phyloP scores from a whole-genome alignment of 2,113 vertebrate species.

The Acanthochromis polyacanthus region DNA sequence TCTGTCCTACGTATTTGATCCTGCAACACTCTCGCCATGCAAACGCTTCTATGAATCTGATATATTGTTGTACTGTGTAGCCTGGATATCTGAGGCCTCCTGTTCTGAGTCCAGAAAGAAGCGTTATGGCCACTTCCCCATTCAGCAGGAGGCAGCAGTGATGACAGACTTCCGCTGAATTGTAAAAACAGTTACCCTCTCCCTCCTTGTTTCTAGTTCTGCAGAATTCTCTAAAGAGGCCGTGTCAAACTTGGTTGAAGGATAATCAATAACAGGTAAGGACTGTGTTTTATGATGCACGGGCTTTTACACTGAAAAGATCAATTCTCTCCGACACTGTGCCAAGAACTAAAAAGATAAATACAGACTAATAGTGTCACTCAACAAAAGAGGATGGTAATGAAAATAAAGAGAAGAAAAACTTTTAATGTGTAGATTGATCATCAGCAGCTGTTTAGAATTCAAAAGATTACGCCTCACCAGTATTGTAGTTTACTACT shows the following conservation, averaged over 20 bases:
- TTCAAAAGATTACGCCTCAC: slow-evolving; percentile 44
- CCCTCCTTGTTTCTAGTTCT: slow-evolving; percentile 46
- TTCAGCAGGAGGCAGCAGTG: slow-evolving; percentile 20
- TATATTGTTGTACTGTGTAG: slow-evolving; percentile 9
- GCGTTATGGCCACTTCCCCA: slow-evolving; percentile 10
- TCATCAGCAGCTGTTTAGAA: slow-evolving; percentile 13
- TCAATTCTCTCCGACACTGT: slow-evolving; percentile 42
- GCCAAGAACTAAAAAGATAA: slow-evolving; percentile 46
- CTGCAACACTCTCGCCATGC: slow-evolving; percentile 23
- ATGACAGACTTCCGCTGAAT: slow-evolving; percentile 29
- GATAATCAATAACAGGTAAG: slow-evolving; percentile 68
- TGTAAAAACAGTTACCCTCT: slow-evolving; percentile 40
- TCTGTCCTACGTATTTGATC: slow-evolving; percentile 43
- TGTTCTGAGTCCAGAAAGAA: slow-evolving; percentile 14
- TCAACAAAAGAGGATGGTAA: neutral
- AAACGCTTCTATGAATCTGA: slow-evolving; percentile 45
- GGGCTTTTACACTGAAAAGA: slow-evolving; percentile 54
- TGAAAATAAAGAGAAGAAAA: slow-evolving; percentile 17
- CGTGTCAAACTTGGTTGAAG: slow-evolving; percentile 58
- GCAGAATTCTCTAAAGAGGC: slow-evolving; percentile 47
- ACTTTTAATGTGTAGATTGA: slow-evolving; percentile 18
- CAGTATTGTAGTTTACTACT: slow-evolving; percentile 9
- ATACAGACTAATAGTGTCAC: slow-evolving; percentile 10
- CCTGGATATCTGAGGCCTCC: slow-evolving; percentile 17
- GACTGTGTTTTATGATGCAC: slow-evolving; percentile 42